Base-by-base conservation (phyloP, 1,140 invertebrate genomes). In the Linepithema humile region DNA sequence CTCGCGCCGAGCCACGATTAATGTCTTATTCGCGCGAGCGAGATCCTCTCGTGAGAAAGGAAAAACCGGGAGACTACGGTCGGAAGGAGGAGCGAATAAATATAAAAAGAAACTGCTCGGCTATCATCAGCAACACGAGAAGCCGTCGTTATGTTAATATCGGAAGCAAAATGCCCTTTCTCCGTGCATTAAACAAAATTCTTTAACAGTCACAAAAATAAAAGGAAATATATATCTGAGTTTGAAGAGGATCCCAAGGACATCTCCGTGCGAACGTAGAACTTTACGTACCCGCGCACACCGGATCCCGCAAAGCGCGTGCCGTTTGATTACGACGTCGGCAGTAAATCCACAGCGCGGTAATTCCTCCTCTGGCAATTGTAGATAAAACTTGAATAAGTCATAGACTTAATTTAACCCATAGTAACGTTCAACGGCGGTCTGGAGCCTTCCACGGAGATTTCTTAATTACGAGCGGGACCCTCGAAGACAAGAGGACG, bases 311-410 rank as follows among this genome's bases (percentile, higher is more conserved):
- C 57, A 59, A 69, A 40, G n/a, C 82, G 74, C 85, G 82, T 82
- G 83, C 53, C 83, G 62, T 90, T 90, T 89, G 89, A 90, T 90
- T 85, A 87, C 88, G 80, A 87, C 35, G 86, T 83, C 87, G 72
- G 80, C 87, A 83, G 85, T 90, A 90, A 90, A 90, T 90, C 85
- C 82, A 84, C 62, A 57, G 60, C 67, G 38, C 69, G 45, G 87
- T 84, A 89, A 89, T 88, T 91, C 83, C 90, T 91, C 85, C 91
- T 90, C 92, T 93, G 93, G 93, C 93, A 94, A 94, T 94, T 92
- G 92, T 91, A 94, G 94, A 94, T 94, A 94, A 94, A 94, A 94
- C 89, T 92, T 90, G 91, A 94, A 94, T 94, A 94, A 94, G 93
- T 94, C 93, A 94, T 93, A 92, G 93, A 92, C 91, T 94, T 94